phyloP scores from a whole-genome alignment of 2,888 invertebrate genomes.

The Agriopis marginaria region DNA sequence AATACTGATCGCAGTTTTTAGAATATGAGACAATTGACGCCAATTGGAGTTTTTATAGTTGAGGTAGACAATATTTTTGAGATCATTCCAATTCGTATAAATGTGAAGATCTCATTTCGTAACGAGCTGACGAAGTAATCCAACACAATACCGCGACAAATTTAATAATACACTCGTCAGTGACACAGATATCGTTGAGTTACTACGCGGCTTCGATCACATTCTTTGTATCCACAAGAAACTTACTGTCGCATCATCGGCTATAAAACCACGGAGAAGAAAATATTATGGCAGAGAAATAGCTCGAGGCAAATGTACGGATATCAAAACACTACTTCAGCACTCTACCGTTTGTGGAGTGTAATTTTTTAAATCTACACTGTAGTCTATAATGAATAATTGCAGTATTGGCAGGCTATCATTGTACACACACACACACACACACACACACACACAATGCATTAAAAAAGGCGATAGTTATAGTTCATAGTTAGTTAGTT shows the following conservation, averaged over 20 bases:
- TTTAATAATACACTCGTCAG: constrained; percentile 45
- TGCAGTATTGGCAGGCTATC: too few species aligned
- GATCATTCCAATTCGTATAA: constrained; percentile 5
- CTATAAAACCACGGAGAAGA: constrained; percentile 62
- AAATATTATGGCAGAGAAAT: neutral
- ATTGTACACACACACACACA: too few species aligned
- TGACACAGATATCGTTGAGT: constrained; percentile 72
- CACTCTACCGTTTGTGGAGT: too few species aligned
- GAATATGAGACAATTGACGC: too few species aligned
- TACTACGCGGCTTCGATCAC: constrained; percentile 57
- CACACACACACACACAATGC: too few species aligned
- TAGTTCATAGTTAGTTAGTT: too few species aligned
- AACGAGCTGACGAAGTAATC: constrained; percentile 25
- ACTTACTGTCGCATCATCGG: constrained; percentile 72
- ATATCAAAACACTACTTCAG: too few species aligned
- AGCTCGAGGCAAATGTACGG: neutral
- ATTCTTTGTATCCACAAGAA: constrained; percentile 54
- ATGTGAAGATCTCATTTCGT: constrained; percentile 23
- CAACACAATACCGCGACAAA: constrained; percentile 34
- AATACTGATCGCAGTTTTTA: too few species aligned
- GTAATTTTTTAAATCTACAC: too few species aligned
- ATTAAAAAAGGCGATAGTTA: too few species aligned
- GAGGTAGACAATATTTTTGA: neutral
- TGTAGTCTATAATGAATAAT: too few species aligned
- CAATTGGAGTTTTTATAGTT: neutral